Conservation (phyloP, 2,888 invertebrate genomes). For the Esperia sulphurella region DNA sequence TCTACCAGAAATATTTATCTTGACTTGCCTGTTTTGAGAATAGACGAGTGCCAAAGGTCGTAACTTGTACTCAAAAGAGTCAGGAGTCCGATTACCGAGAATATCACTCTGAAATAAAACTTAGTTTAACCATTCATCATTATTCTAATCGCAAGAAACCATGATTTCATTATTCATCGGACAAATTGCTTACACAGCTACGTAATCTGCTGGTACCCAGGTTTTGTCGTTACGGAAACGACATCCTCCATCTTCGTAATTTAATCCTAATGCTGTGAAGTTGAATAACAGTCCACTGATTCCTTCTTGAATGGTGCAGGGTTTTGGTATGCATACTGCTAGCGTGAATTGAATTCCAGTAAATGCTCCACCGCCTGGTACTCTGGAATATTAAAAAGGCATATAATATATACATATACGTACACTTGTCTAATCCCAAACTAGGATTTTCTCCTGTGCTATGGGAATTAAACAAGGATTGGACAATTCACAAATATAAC, state of each 20-base stretch:
- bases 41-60: slow-evolving; percentile 32
- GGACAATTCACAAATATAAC: too few relatives aligned
- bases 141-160: neutral
- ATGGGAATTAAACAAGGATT: too few relatives aligned
- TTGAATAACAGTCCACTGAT: slow-evolving; percentile 21
- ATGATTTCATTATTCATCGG: neutral
- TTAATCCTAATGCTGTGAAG: slow-evolving; percentile 19
- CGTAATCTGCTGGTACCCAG: slow-evolving; percentile 28
- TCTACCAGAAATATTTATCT: too few relatives aligned
- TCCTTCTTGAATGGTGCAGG: slow-evolving; percentile 28
- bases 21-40: slow-evolving; percentile 32
- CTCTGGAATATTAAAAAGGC: neutral
- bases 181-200: slow-evolving; percentile 25
- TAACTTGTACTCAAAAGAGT: slow-evolving; percentile 45
- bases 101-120: neutral
- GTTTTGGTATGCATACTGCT: slow-evolving; percentile 34
- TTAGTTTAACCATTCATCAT: neutral
- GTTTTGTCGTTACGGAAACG: slow-evolving; percentile 34
- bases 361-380: neutral
- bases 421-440: neutral
- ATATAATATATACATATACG: neutral
- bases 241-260: slow-evolving; percentile 25
- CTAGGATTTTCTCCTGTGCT: too few relatives aligned
- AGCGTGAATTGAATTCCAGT: slow-evolving; percentile 12
- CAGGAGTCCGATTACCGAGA: neutral